phyloP scores from a whole-genome alignment of 2,888 invertebrate species.

The Alcis repandata region DNA sequence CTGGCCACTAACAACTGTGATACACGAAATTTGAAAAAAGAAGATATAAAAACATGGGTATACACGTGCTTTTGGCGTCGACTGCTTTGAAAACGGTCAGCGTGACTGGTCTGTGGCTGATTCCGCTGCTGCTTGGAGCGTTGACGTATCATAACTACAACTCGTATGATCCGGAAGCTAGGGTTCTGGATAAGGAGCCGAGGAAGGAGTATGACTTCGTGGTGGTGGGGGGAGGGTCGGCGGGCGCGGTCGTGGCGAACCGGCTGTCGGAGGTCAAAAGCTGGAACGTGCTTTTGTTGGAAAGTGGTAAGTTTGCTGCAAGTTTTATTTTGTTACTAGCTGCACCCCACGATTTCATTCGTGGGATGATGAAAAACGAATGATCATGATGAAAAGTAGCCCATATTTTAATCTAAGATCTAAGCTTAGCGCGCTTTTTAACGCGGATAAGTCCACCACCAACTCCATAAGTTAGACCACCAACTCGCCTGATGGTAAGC shows the following conservation, averaged over 20 bases:
- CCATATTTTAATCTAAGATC: too few species aligned
- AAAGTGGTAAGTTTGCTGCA: conserved; percentile 85
- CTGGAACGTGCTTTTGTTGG: conserved; percentile 93
- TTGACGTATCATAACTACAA: conserved; percentile 93
- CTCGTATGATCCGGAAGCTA: conserved; percentile 92
- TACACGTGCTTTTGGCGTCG: conserved; percentile 91
- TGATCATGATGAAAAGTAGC: too few species aligned
- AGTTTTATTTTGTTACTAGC: too few species aligned
- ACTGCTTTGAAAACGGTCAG: conserved; percentile 93
- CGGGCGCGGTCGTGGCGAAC: conserved; percentile 95
- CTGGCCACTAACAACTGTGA: conserved; percentile 54
- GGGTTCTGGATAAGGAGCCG: conserved; percentile 89
- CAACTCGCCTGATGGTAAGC: too few species aligned
- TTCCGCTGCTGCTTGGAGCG: conserved; percentile 93
- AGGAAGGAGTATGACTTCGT: conserved; percentile 94
- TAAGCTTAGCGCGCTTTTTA: too few species aligned
- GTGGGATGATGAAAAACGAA: background rate
- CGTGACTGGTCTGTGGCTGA: conserved; percentile 93
- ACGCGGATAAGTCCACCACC: too few species aligned
- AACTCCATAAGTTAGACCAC: too few species aligned
- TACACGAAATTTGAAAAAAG: conserved; percentile 28
- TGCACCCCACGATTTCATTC: too few species aligned
- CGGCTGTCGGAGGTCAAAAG: conserved; percentile 91
- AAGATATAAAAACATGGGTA: conserved; percentile 90
- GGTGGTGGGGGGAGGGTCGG: conserved; percentile 94